Conservation (phyloP, 2,797 vertebrate species). For the Enteromius mattozi region DNA sequence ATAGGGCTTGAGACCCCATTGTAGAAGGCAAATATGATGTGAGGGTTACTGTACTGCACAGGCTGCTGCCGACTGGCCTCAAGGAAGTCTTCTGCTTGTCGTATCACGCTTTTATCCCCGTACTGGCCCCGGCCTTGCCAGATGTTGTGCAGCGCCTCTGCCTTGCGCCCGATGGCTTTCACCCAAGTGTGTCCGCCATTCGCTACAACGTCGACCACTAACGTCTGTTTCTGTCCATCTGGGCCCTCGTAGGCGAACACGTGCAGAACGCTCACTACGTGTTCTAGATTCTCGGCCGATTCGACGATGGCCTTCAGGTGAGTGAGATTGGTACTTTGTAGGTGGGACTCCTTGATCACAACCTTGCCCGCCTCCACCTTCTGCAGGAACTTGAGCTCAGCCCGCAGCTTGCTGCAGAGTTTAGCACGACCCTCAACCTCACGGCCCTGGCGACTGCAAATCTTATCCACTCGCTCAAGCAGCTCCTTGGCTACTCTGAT, state of each 20-base stretch:
- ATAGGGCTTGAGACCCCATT: constrained; percentile 91
- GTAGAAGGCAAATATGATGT: constrained; percentile 94
- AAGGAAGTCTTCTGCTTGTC: constrained; percentile 91
- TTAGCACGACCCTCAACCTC: constrained; percentile 89
- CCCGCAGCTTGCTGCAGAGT: constrained; percentile 88
- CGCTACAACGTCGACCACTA: constrained; percentile 95
- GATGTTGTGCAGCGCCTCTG: constrained; percentile 94
- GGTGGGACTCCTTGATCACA: constrained; percentile 89
- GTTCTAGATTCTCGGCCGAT: constrained; percentile 87
- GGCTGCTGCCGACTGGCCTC: constrained; percentile 89
- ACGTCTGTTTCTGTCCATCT: constrained; percentile 79
- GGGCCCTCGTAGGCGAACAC: constrained; percentile 86
- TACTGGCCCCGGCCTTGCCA: constrained; percentile 97
- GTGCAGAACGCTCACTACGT: constrained; percentile 85
- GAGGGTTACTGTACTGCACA: constrained; percentile 89
- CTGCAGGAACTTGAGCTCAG: constrained; percentile 90
- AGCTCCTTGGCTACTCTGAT: constrained; percentile 84
- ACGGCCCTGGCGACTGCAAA: constrained; percentile 80
- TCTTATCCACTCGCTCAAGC: constrained; percentile 83
- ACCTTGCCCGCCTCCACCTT: constrained; percentile 87
- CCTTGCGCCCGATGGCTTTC: constrained; percentile 94
- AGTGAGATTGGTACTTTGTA: constrained; percentile 95
- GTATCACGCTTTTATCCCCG: constrained; percentile 89
- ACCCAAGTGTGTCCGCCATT: constrained; percentile 93
- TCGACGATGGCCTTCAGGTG: constrained; percentile 91